Base-by-base conservation (phyloP, 2,888 invertebrate species). In the Chloroclysta siterata region DNA sequence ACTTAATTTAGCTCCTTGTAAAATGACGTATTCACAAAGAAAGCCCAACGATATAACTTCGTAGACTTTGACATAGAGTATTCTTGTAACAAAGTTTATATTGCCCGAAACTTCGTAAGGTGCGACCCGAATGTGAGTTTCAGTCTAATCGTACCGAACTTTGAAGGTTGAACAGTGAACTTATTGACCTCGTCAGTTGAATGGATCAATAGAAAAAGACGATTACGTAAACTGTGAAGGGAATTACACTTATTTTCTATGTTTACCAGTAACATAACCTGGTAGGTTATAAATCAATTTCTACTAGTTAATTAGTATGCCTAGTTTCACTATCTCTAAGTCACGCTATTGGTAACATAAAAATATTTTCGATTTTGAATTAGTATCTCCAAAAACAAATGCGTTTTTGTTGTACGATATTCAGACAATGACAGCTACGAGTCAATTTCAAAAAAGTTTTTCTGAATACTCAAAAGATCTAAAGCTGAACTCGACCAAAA, bases 401-500 rank as follows among this genome's bases (percentile, higher is more conserved):
- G n/a, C n/a, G n/a, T n/a, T n/a, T n/a, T n/a, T n/a, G n/a, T n/a
- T n/a, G n/a, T n/a, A n/a, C n/a, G n/a, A n/a, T n/a, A n/a, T n/a
- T n/a, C n/a, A n/a, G n/a, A n/a, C n/a, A n/a, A n/a, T n/a, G n/a
- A n/a, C n/a, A 22, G 22, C 22, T 22, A 22, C 22, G 22, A 22
- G 22, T 1, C 22, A 22, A 22, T 22, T 22, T 22, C 22, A 22
- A 22, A 1, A 22, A 22, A 22, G 22, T 1, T 22, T 22, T 28
- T 41, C 11, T 5, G 51, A 14, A 46, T 41, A 41, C 53, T 60
- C 41, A 53, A 59, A 65, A 65, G 72, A 72, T 73, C 75, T 70
- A 76, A 78, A 75, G 22, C 58, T 53, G 66, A 67, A 66, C 58
- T 69, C 59, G 41, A 44, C 66, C 58, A 59, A 80, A 79, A 80